Evolutionary conservation across 1,140 invertebrate species (phyloP).

Genomic region (Trichonephila clavipes): DNA sequence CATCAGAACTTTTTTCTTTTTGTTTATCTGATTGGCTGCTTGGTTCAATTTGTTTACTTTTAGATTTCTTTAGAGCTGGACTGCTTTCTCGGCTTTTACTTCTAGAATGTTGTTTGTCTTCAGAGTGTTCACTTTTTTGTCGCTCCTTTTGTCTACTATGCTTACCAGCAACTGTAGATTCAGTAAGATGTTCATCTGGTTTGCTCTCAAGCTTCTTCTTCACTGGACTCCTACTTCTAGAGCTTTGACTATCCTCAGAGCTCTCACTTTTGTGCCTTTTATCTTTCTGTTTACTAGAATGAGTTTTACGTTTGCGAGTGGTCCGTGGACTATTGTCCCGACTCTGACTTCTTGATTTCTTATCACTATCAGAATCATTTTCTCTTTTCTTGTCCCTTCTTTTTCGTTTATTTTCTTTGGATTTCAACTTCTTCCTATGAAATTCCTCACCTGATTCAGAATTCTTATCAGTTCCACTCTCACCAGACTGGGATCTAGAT

Average conservation of each 20-base stretch:
- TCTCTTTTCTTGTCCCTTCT: neutral
- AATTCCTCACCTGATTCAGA: neutral
- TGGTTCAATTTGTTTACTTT: neutral
- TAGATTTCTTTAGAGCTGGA: neutral
- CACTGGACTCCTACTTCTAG: slow-evolving; percentile 15
- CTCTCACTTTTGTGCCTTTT: neutral
- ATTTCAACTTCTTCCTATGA: neutral
- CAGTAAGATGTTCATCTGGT: neutral
- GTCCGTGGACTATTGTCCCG: neutral
- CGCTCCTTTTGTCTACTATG: neutral
- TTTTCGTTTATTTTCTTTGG: neutral
- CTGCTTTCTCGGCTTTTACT: neutral
- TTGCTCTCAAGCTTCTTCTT: neutral
- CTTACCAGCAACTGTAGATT: neutral
- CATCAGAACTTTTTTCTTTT: neutral
- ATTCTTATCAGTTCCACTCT: neutral
- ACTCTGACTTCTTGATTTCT: neutral
- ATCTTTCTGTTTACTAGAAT: neutral
- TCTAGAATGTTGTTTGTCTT: neutral
- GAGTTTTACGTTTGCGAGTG: neutral
- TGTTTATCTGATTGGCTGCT: neutral
- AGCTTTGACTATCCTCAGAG: neutral
- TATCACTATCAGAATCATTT: neutral
- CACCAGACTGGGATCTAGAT: neutral
- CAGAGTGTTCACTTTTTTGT: neutral